These are phyloP conservation scores for Tetragnatha versicolor DNA, from an alignment of 1,140 invertebrate species.

Conservation along the genomic window DNA sequence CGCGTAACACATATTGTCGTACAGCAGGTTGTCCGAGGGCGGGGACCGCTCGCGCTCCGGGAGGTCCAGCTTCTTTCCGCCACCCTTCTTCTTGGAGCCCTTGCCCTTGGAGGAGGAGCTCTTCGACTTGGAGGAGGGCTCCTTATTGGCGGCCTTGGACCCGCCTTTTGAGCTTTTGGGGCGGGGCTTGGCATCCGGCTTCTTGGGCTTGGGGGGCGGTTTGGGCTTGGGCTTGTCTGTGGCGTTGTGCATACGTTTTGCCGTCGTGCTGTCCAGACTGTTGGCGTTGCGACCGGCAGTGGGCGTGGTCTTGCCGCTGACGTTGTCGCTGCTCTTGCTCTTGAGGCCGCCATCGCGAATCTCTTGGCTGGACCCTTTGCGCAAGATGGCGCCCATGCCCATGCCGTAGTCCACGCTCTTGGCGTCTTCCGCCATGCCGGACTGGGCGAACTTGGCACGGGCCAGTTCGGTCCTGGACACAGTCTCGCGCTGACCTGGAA, in stretches of 20 bases:
- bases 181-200: not conserved
- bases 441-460: constrained; percentile 57
- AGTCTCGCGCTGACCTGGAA: constrained; percentile 28
- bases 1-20: constrained; percentile 85
- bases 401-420: constrained; percentile 58
- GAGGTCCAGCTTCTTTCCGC: constrained; percentile 67
- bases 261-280: constrained; percentile 77
- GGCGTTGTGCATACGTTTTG: constrained; percentile 78
- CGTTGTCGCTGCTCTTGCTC: constrained; percentile 77
- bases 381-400: constrained; percentile 43
- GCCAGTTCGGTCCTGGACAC: constrained; percentile 53
- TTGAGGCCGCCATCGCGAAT: constrained; percentile 9
- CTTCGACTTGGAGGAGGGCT: not conserved
- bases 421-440: constrained; percentile 52
- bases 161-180: constrained; percentile 7
- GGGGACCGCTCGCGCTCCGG: constrained; percentile 57
- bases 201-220: constrained; percentile 7
- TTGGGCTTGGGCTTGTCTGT: not conserved
- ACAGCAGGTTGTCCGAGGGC: constrained; percentile 57
- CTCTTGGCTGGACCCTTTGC: constrained; percentile 30
- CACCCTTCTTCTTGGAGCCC: constrained; percentile 24
- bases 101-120: constrained; percentile 4
- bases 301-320: constrained; percentile 27
- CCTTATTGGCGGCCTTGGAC: constrained; percentile 1
- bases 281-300: not conserved